phyloP scores from a whole-genome alignment of 2,888 invertebrate species.

The Aphodius sticticus region DNA sequence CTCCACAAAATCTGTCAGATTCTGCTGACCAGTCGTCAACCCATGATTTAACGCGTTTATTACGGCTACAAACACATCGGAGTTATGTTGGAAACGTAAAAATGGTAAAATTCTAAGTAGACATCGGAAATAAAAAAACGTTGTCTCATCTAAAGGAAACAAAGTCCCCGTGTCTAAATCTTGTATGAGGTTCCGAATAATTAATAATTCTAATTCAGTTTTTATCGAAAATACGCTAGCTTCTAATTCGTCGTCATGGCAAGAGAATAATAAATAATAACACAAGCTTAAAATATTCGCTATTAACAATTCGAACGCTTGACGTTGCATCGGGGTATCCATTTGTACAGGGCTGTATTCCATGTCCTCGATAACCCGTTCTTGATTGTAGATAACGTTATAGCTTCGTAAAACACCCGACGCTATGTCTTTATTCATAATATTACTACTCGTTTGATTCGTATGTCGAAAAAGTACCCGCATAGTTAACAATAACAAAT shows the following conservation, averaged over 20 bases:
- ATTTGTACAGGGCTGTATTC: neutral
- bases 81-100: neutral
- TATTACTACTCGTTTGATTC: neutral
- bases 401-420: neutral
- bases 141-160: neutral
- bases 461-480: neutral
- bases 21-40: neutral
- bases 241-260: neutral
- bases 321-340: neutral
- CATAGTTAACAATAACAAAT: neutral
- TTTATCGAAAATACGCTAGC: neutral
- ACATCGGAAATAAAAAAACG: neutral
- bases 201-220: neutral
- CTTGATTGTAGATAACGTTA: neutral
- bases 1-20: neutral
- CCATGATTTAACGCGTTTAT: neutral
- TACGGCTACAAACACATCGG: neutral
- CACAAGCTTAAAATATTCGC: neutral
- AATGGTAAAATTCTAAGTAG: neutral
- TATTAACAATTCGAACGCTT: neutral
- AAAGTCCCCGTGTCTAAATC: neutral
- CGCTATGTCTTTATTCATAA: neutral
- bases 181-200: neutral
- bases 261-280: neutral
- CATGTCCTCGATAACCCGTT: neutral